Base-by-base conservation (phyloP, 23 tunicate species). In the Ascidia mentula region DNA sequence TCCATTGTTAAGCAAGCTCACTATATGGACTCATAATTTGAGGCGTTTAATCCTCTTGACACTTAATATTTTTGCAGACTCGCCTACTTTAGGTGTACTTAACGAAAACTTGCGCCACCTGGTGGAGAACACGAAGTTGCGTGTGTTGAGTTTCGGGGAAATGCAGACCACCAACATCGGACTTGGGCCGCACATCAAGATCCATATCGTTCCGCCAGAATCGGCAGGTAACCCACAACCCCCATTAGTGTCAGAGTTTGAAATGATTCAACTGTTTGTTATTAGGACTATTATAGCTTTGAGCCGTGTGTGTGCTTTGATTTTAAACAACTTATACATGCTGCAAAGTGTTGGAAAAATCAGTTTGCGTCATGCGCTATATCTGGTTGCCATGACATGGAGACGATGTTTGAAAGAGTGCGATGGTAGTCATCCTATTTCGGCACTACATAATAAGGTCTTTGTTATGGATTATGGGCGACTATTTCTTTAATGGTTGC, bases 121-220 rank as follows among this genome's bases (percentile, higher is more conserved):
- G 69, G 82, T 73, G 8, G 40, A 83, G 18, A 18, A 20, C 13
- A 26, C 73, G 17, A 33, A 40, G 34, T 6, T 92, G 3, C 60
- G 79, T 36, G 79, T 87, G 34, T 38, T 92, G 36, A 78, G 81
- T 37, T 92, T 92, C 46, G 97, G 97, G 36, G 97, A 92, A 83
- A 46, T 65, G 73, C 91, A 79, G 61, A 46, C 80, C 4, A 92
- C 97, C 13, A 36, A 82, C 60, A 87, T 92, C 31, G 97, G 91
- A 31, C 59, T 82, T 4, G 92, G 92, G 0, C 46, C 45, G 5
- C 72, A 74, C n/a, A 42, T 90, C 36, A 86, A 76, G 31, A 77
- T 92, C 36, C 85, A 87, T 35, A 77, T 92, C 59, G 97, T 92
- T 3, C 92, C 92, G 36, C 97, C 88, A 13, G 81, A 85, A 36